Evolutionary conservation across 2,797 vertebrate genomes (phyloP).

Genomic region (Borostomias antarcticus): DNA sequence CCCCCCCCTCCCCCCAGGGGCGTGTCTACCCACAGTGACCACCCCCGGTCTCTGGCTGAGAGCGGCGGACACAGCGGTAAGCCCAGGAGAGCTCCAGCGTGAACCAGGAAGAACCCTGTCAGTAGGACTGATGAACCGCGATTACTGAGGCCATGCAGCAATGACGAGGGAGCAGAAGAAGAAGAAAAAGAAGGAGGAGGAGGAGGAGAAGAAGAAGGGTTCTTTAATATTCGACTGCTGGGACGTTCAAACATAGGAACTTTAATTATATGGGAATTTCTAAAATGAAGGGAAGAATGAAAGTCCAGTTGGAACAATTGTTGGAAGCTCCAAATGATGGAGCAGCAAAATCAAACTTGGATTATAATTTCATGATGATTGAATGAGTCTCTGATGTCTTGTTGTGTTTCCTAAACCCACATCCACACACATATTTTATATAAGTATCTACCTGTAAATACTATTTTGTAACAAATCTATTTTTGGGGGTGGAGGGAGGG

Average conservation of each 20-base stretch:
- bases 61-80: no score
- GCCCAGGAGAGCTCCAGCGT: no score
- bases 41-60: no score
- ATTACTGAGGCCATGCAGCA: neutral
- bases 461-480: neutral
- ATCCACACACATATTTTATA: neutral
- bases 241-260: neutral
- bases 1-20: neutral
- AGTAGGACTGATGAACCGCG: no score
- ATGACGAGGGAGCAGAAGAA: neutral
- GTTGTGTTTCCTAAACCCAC: neutral
- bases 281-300: neutral
- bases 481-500: neutral
- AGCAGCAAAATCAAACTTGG: slow-evolving; percentile 3
- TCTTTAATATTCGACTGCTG: neutral
- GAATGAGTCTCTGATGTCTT: neutral
- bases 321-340: neutral
- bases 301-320: no score
- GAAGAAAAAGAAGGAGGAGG: no score
- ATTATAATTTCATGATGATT: neutral
- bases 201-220: neutral
- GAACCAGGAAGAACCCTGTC: no score
- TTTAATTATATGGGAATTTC: no score
- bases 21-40: neutral
- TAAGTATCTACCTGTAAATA: neutral